A percentile compares a stretch with the other conserved stretches of the same genome.
Evolutionary conservation across 2,113 vertebrate species (phyloP).

Genomic region (Amblyornis subalaris): DNA sequence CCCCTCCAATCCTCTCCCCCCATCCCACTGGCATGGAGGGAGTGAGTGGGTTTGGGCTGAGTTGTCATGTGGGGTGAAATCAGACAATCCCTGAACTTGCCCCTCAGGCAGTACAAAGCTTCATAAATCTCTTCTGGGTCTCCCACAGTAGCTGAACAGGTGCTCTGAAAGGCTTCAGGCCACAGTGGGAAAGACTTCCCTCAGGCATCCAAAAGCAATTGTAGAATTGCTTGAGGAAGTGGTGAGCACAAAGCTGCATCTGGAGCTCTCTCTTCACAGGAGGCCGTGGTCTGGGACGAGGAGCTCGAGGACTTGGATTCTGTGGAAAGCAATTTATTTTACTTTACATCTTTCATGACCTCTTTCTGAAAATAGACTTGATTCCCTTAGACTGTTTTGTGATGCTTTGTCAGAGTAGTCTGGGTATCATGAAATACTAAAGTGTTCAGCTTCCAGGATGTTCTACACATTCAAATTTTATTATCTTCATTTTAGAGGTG

Average conservation of each 20-base stretch:
- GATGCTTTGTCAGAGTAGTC: neutral
- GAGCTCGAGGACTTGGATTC: neutral
- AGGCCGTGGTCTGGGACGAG: neutral
- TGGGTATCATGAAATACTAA: neutral
- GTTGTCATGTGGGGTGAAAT: neutral
- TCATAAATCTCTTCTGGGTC: neutral
- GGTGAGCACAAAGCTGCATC: neutral
- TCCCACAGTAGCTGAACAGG: neutral
- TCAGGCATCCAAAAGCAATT: neutral
- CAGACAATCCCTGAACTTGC: neutral
- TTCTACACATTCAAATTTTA: neutral
- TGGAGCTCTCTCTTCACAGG: neutral
- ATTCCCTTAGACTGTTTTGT: neutral
- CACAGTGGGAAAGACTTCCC: neutral
- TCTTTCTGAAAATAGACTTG: neutral
- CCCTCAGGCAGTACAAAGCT: neutral
- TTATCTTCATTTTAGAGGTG: neutral
- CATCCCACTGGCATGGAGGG: accelerated
- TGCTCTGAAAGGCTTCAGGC: neutral
- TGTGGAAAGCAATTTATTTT: neutral
- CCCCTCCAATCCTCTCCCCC: accelerated
- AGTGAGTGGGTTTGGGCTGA: neutral
- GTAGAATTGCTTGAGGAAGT: neutral
- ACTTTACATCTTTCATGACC: neutral
- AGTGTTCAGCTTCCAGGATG: neutral